Evolutionary conservation across 2,888 invertebrate genomes (phyloP).

Genomic region (Polydrusus tereticollis): DNA sequence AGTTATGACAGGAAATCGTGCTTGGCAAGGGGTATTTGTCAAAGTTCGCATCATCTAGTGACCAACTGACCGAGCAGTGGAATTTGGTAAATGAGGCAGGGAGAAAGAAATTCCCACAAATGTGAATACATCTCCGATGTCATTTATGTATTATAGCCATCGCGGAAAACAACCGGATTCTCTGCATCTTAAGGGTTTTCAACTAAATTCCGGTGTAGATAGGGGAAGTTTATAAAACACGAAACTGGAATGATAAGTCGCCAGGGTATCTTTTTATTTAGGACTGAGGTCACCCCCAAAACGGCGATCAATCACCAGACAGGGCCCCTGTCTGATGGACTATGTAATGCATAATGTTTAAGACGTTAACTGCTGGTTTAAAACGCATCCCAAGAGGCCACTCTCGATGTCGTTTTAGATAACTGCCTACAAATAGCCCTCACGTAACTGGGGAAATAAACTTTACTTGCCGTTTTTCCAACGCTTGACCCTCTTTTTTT

Average conservation of each 20-base stretch:
- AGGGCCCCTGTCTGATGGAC: conserved; percentile 60
- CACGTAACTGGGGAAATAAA: conserved; percentile 49
- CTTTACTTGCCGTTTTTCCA: conserved; percentile 47
- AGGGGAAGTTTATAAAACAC: conserved; percentile 63
- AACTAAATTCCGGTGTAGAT: conserved; percentile 49
- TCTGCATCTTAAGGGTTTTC: conserved; percentile 50
- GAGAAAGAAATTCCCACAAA: conserved; percentile 65
- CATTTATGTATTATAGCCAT: conserved; percentile 64
- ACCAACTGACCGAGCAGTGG: conserved; percentile 63
- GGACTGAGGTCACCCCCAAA: conserved; percentile 61
- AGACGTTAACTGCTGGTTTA: conserved; percentile 68
- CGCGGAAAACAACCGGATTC: conserved; percentile 59
- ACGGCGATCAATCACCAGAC: conserved; percentile 67
- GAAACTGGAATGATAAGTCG: conserved; percentile 62
- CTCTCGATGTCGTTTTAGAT: conserved; percentile 61
- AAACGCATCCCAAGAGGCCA: conserved; percentile 64
- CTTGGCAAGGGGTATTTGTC: conserved; percentile 61
- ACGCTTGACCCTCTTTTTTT: conserved; percentile 47
- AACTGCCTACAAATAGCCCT: conserved; percentile 60
- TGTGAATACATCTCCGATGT: conserved; percentile 65
- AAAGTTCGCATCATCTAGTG: conserved; percentile 64
- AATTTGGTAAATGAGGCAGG: conserved; percentile 62
- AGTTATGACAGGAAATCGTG: conserved; percentile 60
- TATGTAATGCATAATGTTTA: conserved; percentile 67
- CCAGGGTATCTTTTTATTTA: conserved; percentile 57